These are phyloP conservation scores for Pristionchus exspectatus DNA, from an alignment of 2,888 invertebrate species.

Conservation along the genomic window DNA sequence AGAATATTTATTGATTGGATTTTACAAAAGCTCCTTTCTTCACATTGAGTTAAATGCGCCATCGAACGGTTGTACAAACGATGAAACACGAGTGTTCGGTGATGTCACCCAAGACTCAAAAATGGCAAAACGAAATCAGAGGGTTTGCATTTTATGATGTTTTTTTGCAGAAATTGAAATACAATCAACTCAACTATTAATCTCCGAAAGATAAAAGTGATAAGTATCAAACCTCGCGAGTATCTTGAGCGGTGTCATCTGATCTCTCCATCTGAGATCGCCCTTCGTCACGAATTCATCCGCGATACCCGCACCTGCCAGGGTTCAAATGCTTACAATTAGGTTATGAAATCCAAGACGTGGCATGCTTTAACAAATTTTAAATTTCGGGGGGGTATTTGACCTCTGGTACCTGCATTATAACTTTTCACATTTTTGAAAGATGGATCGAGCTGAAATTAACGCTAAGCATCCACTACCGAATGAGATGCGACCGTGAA, in stretches of 20 bases:
- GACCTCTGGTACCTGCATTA: constrained; percentile 23
- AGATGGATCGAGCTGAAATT: not conserved
- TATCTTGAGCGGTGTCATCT: constrained; percentile 70
- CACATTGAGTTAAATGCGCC: not conserved
- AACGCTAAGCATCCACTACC: not conserved
- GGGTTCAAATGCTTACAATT: no score
- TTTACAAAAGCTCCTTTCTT: no score
- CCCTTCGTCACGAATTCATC: constrained; percentile 62
- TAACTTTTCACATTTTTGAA: not conserved
- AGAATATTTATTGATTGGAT: no score
- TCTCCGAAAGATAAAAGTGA: not conserved
- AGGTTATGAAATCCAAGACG: no score
- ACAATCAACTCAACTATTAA: not conserved
- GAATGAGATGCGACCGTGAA: not conserved
- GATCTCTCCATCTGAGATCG: constrained; percentile 76
- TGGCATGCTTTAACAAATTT: no score
- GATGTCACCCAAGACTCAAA: no score
- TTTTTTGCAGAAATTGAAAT: no score
- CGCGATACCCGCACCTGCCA: constrained; percentile 68
- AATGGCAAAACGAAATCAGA: no score
- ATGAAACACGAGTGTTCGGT: no score
- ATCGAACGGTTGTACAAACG: not conserved
- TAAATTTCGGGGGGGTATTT: no score
- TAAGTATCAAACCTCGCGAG: constrained; percentile 58
- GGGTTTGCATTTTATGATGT: no score